Base-by-base conservation (phyloP, 2,797 vertebrate species). In the Syngnathus rostellatus region DNA sequence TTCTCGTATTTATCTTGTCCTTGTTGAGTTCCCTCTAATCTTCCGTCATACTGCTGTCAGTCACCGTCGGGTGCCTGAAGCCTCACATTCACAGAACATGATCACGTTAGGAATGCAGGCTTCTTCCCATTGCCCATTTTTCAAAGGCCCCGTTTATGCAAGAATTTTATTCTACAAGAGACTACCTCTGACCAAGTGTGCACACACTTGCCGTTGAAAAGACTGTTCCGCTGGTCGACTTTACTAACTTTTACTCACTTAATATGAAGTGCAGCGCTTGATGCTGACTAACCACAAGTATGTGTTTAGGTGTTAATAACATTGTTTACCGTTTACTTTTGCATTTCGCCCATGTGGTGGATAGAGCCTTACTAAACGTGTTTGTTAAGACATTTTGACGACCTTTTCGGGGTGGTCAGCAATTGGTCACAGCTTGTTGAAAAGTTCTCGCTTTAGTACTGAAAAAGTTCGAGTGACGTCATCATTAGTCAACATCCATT, bases 151-250 rank as follows among this genome's bases (percentile, higher is more conserved):
- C 86, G 77, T 89, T 90, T 88, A 86, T 89, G 82, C 84, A 86
- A 85, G 86, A 88, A 86, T 85, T 86, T 86, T 88, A 83, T 89
- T 89, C 88, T 87, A 79, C 72, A 76, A 79, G 70, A 76, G 63
- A 71, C 71, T 82, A 76, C 75, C 74, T 79, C 77, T 72, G 68
- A 57, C 53, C 62, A 66, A 66, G 62, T 58, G 41, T 48, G 31
- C 31, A 31, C 31, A 31, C 31, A 31, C 21, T 51, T 21, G n/a
- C 8, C 50, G 14, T 51, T 3, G 4, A 53, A 2, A 21, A 51
- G 19, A 50, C 5, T 53, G n/a, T 21, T 21, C 21, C 19, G 11
- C 3, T 8, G 31, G 3, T 31, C 31, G 31, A 31, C 31, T 31
- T 31, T 31, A 31, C 31, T 31, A 31, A 31, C 31, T 31, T 31